Percentiles rank a stretch among this genome's conserved stretches.
phyloP scores from a whole-genome alignment of 2,888 invertebrate genomes.

The Caenorhabditis becei region DNA sequence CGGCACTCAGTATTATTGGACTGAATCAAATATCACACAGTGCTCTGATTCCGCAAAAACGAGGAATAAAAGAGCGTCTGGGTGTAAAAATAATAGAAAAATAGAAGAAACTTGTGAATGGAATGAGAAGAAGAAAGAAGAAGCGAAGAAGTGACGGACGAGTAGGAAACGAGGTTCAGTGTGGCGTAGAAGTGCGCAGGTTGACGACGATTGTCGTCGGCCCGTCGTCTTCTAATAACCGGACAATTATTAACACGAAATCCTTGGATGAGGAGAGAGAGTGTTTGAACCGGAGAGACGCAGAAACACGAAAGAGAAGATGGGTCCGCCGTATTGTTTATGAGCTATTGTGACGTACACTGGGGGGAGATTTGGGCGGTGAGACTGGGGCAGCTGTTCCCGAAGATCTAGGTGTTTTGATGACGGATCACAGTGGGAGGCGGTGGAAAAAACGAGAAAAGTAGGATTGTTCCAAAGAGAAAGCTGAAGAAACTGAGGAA shows the following conservation, averaged over 20 bases:
- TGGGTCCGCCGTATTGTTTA: slow-evolving; percentile 12
- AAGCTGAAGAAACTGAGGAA: neutral
- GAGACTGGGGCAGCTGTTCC: slow-evolving; percentile 9
- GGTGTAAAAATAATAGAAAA: neutral
- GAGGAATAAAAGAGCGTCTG: neutral
- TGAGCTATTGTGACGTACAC: slow-evolving; percentile 7
- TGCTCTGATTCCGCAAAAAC: too few species aligned
- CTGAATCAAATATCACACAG: neutral
- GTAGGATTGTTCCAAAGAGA: slow-evolving; percentile 1
- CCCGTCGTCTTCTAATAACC: slow-evolving; percentile 23
- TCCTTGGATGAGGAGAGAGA: slow-evolving; percentile 1
- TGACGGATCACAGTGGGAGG: neutral
- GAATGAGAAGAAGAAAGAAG: neutral
- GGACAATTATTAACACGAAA: slow-evolving; percentile 26
- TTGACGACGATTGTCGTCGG: slow-evolving; percentile 18
- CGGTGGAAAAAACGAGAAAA: neutral
- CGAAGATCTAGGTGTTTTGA: neutral
- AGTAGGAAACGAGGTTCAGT: slow-evolving; percentile 1
- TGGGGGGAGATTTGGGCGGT: neutral
- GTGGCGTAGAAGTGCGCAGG: slow-evolving; percentile 21
- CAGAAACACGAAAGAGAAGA: slow-evolving; percentile 3
- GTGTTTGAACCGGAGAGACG: slow-evolving; percentile 1
- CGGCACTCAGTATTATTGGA: neutral
- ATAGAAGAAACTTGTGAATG: neutral
- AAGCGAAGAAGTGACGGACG: neutral